Evolutionary conservation across 2,888 invertebrate genomes (phyloP).

Genomic region (Yponomeuta sedellus): DNA sequence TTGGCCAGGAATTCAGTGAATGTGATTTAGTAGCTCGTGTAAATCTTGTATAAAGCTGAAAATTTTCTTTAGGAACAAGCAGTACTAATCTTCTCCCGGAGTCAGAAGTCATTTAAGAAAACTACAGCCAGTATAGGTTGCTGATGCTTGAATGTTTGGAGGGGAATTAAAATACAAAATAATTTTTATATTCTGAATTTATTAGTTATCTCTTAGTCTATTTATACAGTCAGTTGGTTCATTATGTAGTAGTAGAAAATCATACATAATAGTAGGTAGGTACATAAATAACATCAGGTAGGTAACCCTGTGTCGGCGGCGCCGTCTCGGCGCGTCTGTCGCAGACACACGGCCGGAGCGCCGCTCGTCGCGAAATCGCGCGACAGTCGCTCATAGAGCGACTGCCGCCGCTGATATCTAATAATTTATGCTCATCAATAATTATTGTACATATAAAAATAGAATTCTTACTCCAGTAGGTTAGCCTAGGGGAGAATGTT

Average conservation of each 20-base stretch:
- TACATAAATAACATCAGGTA: conserved; percentile 7
- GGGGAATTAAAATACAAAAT: background rate
- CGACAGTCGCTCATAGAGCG: background rate
- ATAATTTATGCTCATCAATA: background rate
- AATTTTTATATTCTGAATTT: conserved; percentile 7
- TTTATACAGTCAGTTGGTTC: conserved; percentile 11
- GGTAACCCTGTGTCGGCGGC: background rate
- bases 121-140: no score
- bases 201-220: conserved; percentile 1
- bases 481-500: conserved; percentile 57
- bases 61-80: no score
- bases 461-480: conserved; percentile 49
- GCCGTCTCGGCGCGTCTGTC: no score
- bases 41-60: no score
- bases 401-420: background rate
- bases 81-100: no score
- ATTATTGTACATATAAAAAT: conserved; percentile 57
- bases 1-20: no score
- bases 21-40: no score
- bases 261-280: conserved; percentile 2
- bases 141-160: no score
- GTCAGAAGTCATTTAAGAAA: no score
- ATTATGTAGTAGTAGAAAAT: conserved; percentile 13
- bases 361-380: no score
- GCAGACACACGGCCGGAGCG: no score